A percentile compares a stretch with the other conserved stretches of the same genome.
phyloP scores from a whole-genome alignment of 2,113 vertebrate genomes.

The Macrotus californicus region DNA sequence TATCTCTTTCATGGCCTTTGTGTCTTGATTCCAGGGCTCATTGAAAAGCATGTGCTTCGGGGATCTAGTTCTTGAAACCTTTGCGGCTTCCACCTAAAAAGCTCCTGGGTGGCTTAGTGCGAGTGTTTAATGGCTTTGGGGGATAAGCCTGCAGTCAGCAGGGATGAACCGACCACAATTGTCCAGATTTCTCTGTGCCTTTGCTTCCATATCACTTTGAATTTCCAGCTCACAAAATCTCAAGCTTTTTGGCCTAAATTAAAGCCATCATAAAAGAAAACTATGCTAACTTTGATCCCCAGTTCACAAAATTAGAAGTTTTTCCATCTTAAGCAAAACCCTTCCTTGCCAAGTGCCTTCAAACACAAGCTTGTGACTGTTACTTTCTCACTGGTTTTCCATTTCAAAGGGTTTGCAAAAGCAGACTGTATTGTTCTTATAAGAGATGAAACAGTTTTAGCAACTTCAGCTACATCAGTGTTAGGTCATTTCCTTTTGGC shows the following conservation, averaged over 20 bases:
- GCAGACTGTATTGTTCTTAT: neutral
- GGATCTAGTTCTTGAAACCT: neutral
- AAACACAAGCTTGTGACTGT: neutral
- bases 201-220: neutral
- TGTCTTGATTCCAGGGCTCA: neutral
- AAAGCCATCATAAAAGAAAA: neutral
- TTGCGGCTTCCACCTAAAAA: neutral
- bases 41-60: neutral
- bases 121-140: neutral
- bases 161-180: fast-evolving
- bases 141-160: neutral
- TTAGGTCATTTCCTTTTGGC: neutral
- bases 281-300: neutral
- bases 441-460: neutral
- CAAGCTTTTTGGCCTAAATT: neutral
- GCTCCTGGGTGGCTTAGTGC: neutral
- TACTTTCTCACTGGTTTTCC: neutral
- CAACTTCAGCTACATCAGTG: neutral
- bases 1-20: neutral
- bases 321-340: neutral
- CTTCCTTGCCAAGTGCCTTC: neutral
- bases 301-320: neutral
- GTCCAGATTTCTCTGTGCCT: neutral
- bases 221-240: neutral
- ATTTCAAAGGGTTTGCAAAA: neutral